These are phyloP conservation scores for Cardinalis cardinalis DNA, from an alignment of 2,113 vertebrate genomes.

Conservation along the genomic window DNA sequence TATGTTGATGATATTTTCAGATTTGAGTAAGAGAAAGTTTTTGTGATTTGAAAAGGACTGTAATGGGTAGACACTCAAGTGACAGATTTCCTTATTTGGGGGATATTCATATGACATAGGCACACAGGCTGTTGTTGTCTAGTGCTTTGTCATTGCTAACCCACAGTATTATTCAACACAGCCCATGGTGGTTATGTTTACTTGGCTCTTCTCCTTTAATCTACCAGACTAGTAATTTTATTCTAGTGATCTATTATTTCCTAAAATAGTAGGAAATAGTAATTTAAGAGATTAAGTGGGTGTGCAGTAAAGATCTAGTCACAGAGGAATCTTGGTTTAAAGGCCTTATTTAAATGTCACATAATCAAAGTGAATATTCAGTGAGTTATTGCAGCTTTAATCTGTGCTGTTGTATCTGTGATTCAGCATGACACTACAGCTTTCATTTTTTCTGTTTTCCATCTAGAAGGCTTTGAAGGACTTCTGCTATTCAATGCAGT, in stretches of 20 bases:
- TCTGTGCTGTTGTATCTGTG: neutral
- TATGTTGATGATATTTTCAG: neutral
- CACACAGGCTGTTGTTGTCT: neutral
- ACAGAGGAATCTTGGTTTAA: neutral
- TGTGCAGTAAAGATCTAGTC: neutral
- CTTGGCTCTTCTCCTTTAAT: neutral
- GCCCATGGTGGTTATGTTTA: neutral
- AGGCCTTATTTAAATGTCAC: neutral
- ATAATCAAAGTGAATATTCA: slow-evolving; percentile 25
- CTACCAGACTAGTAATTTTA: neutral
- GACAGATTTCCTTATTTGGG: neutral
- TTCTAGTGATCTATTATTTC: neutral
- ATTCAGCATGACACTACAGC: neutral
- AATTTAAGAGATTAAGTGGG: neutral
- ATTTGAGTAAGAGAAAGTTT: neutral
- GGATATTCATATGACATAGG: neutral
- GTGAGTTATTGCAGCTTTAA: neutral
- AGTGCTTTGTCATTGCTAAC: neutral
- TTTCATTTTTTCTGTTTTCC: slow-evolving; percentile 16
- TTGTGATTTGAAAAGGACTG: neutral
- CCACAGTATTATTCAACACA: neutral
- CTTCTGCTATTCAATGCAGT: neutral
- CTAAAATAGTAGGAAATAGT: neutral
- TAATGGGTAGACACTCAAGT: neutral
- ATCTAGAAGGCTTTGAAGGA: neutral